Evolutionary conservation across 2,888 invertebrate species (phyloP), one percentile per base, ranked within the genome.

Genomic region (Sarcophaga carnaria): DNA sequence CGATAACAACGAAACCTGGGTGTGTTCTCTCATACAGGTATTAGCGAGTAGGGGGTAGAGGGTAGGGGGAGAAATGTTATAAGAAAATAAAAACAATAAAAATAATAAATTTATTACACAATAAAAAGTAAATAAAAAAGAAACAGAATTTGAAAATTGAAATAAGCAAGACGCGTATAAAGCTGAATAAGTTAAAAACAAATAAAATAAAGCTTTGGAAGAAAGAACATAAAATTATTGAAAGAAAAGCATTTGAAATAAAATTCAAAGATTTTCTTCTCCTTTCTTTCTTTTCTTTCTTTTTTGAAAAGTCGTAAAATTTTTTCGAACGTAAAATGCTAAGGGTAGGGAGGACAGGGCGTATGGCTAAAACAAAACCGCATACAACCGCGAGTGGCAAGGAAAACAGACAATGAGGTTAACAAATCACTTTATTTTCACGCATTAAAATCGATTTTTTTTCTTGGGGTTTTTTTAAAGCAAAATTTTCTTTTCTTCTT

Each of bases 341-440:
- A 8, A 10, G 37, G 8, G 37, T 37, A 37, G 8, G 2, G 10
- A 10, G 8, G 27, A 4, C 5, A 5, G 27, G 37, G 37, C 3
- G 54, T 14, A 17, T 54, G 54, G 12, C 54, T 54, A 4, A 54
- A 54, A 17, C 54, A 54, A 54, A 54, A 54, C 54, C 54, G 54
- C 54, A 54, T 37, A 37, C 54, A 54, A 54, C 54, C 54, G 17
- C 17, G 17, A 17, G 17, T 14, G 12, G 14, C 3, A 59, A 22
- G 22, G 22, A 1, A 25, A 59, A 82, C 70, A 76, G 82, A 76
- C 82, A 77, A 14, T 17, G 17, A 54, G 82, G 63, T 72, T 83
- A 77, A 83, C 77, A 83, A 83, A 83, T 83, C 71, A 72, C 77
- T 77, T 77, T 78, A 83, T 83, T 83, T 83, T 77, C 72, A 77